Conservation (phyloP, 2,113 vertebrate genomes). For the Rhinolophus sinicus region DNA sequence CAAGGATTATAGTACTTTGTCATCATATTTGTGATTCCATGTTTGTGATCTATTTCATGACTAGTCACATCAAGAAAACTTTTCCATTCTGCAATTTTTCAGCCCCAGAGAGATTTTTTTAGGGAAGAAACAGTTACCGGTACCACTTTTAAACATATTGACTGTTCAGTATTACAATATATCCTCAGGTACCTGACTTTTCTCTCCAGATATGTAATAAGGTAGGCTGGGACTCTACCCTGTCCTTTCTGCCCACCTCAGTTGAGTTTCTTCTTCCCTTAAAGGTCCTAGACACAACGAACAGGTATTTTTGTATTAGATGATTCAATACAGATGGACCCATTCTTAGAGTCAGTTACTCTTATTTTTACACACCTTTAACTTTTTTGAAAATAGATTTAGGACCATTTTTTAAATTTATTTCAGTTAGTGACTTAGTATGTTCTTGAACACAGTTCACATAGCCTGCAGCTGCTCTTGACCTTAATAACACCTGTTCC, state of each 20-base stretch:
- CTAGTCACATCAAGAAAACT: background rate
- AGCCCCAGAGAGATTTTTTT: background rate
- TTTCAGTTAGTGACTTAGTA: background rate
- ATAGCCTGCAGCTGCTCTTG: background rate
- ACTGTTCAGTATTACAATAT: background rate
- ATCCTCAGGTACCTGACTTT: background rate
- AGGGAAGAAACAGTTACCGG: background rate
- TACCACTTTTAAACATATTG: background rate
- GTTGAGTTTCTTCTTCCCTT: background rate
- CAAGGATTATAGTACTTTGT: background rate
- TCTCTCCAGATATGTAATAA: background rate
- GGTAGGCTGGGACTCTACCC: no score
- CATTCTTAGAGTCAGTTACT: background rate
- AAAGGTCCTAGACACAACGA: background rate
- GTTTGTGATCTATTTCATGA: background rate
- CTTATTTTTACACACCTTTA: constrained; percentile 22
- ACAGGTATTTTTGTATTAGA: background rate
- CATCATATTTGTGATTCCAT: background rate
- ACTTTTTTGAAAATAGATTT: constrained; percentile 30
- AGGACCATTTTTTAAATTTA: no score
- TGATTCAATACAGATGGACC: background rate
- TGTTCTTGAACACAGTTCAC: background rate
- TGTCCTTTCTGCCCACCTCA: background rate
- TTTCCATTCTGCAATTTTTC: background rate
- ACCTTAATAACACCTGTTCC: no score